A percentile compares a stretch with the other conserved stretches of the same genome.
phyloP scores from a whole-genome alignment of 2,797 vertebrate species.

The Lacerta agilis region DNA sequence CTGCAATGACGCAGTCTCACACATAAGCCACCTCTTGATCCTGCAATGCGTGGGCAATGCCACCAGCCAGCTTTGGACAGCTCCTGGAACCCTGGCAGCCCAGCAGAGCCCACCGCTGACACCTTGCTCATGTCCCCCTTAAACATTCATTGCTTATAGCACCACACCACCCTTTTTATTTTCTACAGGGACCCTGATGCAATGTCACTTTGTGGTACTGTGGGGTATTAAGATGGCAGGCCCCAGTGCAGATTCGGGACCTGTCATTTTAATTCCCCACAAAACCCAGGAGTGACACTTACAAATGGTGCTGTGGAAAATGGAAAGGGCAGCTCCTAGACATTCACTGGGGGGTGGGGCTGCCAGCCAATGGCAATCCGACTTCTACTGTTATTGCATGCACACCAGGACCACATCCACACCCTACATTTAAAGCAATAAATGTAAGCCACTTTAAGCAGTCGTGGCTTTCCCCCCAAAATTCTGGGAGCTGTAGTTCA shows the following conservation, averaged over 20 bases:
- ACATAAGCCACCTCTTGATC: background rate
- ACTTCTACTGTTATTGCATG: background rate
- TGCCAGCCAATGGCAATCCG: background rate
- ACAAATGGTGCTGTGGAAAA: background rate
- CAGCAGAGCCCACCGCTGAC: background rate
- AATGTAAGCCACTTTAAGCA: no score
- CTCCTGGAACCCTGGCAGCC: background rate
- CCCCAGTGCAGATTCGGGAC: background rate
- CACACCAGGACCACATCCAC: background rate
- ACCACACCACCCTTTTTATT: background rate
- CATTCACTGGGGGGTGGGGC: no score
- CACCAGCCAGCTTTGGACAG: background rate
- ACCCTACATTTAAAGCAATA: no score
- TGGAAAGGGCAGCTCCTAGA: background rate
- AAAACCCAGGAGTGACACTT: background rate
- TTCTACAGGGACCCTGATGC: background rate
- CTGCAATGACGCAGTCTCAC: background rate
- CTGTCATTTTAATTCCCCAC: background rate
- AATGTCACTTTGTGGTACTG: background rate
- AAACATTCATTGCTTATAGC: background rate
- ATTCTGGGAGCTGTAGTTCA: no score
- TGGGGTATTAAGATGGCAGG: background rate
- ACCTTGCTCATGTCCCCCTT: background rate
- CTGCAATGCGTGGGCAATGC: no score
- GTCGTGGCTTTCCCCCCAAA: no score